Evolutionary conservation across 2,888 invertebrate genomes (phyloP), one percentile per base, ranked within the genome.

Genomic region (Polydrusus tereticollis): DNA sequence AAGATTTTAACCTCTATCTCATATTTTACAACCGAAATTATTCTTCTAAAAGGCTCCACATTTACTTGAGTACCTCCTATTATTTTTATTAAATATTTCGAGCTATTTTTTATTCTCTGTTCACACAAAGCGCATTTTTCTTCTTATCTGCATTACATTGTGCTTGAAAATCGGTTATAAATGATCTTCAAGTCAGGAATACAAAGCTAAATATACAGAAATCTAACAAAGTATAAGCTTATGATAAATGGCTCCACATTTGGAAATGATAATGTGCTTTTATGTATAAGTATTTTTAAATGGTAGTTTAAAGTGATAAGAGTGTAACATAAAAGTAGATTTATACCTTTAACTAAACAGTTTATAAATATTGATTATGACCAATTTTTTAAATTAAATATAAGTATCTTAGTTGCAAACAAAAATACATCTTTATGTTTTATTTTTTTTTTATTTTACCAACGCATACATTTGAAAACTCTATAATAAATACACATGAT

Each of bases 181-280:
- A 70, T 59, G 64, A 70, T 70, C 65, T 70, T 33, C 59, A 65
- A 70, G 64, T 50, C 45, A 41, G 36, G 59, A 70, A 70, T 58
- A 65, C 65, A 70, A 70, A 70, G 65, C 70, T 70, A 70, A 70
- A 70, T 70, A 70, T 60, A 68, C 62, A 38, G 66, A 62, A 59
- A 68, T 70, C 59, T 59, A 58, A 63, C 64, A 70, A 70, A 59
- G 64, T 63, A 23, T 59, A 59, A 63, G 33, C 68, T 21, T 38
- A 52, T 60, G 68, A 68, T 60, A 68, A 68, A 68, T 68, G 50
- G 50, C 47, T 23, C 16, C 57, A 45, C 57, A 58, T 66, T 66
- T 66, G 38, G 43, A 66, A 29, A 66, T 43, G 55, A 66, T 43
- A 29, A 33, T 43, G 23, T 43, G 41, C 43, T 57, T 57, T 66